Conservation (phyloP, 2,888 invertebrate genomes). For the Lepidochitona cinerea region DNA sequence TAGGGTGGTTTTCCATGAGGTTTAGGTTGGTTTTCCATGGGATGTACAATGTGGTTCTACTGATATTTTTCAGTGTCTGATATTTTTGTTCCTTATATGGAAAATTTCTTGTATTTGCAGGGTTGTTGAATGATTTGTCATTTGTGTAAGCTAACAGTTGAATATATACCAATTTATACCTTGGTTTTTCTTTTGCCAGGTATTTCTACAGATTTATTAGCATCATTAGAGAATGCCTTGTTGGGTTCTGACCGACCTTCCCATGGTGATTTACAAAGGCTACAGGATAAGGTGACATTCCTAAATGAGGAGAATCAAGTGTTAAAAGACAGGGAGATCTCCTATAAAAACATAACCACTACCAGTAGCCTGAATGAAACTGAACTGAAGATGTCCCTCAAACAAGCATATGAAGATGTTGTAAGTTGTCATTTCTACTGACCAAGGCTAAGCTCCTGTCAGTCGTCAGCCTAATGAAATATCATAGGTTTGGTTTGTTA, state of each 20-base stretch:
- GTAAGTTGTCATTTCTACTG: no score
- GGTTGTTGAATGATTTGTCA: no score
- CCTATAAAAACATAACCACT: slow-evolving; percentile 3
- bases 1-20: no score
- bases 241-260: not conserved
- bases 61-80: no score
- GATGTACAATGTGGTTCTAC: no score
- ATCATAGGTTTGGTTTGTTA: no score
- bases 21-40: no score
- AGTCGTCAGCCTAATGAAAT: no score
- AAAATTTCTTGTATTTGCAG: no score
- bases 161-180: not conserved
- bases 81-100: no score
- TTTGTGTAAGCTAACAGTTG: no score
- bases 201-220: not conserved
- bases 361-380: slow-evolving; percentile 42
- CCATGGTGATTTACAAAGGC: slow-evolving; percentile 9
- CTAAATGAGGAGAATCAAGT: slow-evolving; percentile 50
- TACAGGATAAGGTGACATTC: slow-evolving; percentile 43
- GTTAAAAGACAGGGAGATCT: slow-evolving; percentile 30
- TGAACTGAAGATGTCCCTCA: slow-evolving; percentile 49
- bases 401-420: not conserved
- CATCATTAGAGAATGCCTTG: not conserved
- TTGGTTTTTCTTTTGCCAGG: not conserved
- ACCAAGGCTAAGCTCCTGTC: no score